A percentile compares a stretch with the other conserved stretches of the same genome.
These are phyloP conservation scores for Orthosia incerta DNA, from an alignment of 2,888 invertebrate genomes.

Conservation along the genomic window DNA sequence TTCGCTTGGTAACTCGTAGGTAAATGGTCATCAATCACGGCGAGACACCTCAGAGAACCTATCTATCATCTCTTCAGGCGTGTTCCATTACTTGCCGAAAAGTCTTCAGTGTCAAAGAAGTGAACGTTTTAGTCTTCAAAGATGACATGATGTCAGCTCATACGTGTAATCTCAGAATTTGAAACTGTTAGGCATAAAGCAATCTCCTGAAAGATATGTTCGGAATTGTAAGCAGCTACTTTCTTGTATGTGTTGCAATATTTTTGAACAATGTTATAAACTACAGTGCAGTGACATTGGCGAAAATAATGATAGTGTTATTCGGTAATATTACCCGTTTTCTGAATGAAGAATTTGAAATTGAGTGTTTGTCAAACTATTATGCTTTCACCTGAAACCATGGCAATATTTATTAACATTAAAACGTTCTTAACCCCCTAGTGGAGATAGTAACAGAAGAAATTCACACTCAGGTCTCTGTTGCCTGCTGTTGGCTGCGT, in stretches of 20 bases:
- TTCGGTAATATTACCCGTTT: no score
- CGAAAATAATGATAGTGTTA: no score
- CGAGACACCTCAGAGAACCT: neutral
- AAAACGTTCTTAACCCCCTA: no score
- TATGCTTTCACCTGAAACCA: no score
- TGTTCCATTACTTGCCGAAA: slow-evolving; percentile 25
- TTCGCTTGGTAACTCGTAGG: neutral
- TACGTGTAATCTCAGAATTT: neutral
- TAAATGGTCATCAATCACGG: slow-evolving; percentile 34
- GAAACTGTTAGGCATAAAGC: neutral
- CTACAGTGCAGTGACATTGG: no score
- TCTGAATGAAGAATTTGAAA: no score
- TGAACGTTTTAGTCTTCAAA: neutral
- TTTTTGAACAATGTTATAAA: no score
- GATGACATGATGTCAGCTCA: neutral
- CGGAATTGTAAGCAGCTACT: neutral
- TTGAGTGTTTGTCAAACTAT: no score
- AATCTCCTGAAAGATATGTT: neutral
- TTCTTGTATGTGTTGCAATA: no score
- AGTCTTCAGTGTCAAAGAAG: slow-evolving; percentile 3
- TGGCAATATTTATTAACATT: no score
- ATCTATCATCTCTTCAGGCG: neutral
- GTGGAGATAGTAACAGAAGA: no score
- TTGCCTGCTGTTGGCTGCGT: neutral
- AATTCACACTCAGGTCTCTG: no score